Conservation (phyloP, 2,888 invertebrate genomes). For the Cheilosia vernalis region DNA sequence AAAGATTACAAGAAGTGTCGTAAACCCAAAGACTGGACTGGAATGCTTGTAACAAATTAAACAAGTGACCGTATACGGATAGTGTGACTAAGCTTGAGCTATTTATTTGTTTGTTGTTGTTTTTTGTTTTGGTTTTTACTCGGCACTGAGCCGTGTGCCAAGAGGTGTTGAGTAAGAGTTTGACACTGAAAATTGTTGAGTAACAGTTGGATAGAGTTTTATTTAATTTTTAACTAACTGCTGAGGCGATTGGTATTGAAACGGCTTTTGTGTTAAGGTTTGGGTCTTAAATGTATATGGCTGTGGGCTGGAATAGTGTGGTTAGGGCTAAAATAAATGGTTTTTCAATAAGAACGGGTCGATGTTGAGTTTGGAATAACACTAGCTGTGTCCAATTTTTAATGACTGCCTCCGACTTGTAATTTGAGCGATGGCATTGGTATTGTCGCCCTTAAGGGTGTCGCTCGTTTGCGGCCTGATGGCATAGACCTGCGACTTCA, state of each 20-base stretch:
- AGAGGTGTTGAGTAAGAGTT: slow-evolving; percentile 31
- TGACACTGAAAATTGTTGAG: slow-evolving; percentile 14
- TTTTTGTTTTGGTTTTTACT: slow-evolving; percentile 46
- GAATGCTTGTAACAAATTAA: slow-evolving; percentile 13
- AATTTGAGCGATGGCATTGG: too few relatives aligned
- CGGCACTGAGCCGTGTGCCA: slow-evolving; percentile 12
- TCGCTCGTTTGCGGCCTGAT: too few relatives aligned
- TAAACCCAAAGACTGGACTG: slow-evolving; percentile 28
- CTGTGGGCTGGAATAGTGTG: too few relatives aligned
- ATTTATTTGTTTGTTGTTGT: slow-evolving; percentile 11
- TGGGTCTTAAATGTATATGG: neutral
- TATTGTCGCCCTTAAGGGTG: too few relatives aligned
- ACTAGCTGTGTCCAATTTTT: too few relatives aligned
- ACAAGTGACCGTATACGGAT: slow-evolving; percentile 16
- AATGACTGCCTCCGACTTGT: too few relatives aligned
- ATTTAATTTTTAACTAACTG: neutral
- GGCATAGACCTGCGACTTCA: too few relatives aligned
- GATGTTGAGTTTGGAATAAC: too few relatives aligned
- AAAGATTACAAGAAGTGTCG: slow-evolving; percentile 8
- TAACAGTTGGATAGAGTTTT: neutral
- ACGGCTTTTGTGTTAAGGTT: neutral
- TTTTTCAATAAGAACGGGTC: too few relatives aligned
- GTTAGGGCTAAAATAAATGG: too few relatives aligned
- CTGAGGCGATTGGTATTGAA: neutral
- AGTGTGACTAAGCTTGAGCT: slow-evolving; percentile 6